Evolutionary conservation across 2,113 vertebrate species (phyloP), one percentile per base, ranked within the genome.

Genomic region (Engystomops pustulosus): DNA sequence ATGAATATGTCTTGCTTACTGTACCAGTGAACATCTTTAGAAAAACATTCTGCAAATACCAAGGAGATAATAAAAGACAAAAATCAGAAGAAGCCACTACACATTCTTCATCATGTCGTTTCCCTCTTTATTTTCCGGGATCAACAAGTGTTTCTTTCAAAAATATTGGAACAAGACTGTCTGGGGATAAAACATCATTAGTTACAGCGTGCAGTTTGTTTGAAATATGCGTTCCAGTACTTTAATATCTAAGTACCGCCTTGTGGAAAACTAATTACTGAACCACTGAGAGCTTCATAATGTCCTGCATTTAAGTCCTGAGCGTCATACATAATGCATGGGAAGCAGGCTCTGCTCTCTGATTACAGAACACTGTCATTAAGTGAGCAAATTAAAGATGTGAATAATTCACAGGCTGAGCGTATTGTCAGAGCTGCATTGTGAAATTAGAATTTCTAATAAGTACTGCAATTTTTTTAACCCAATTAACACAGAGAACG

Each of bases 401-500:
- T 95, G 94, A 95, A 95, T 96, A 95, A 96, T 95, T 96, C 94
- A 95, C 93, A 94, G 93, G 90, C 93, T 93, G 92, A 91, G 94
- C 92, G 93, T 93, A 95, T 94, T 95, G 94, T 95, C 93, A 93
- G 91, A 90, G 90, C 93, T 94, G 94, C 94, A 94, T 95, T 94
- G 93, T 95, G 93, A 93, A 95, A 95, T 95, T 95, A 95, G 94
- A 95, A 95, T 94, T 95, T 95, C 94, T 95, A 95, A 95, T 95
- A 95, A 95, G 94, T 93, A 90, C 94, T 92, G 94, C 94, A 94
- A 94, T 95, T 95, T 95, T 94, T 94, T 95, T 95, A 94, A 95
- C 94, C 93, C 93, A 95, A 95, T 95, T 95, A 95, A 93, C 93
- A 94, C 92, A 92, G 92, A 92, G 93, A 95, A 93, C 93, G 95